Evolutionary conservation across 2,113 vertebrate species (phyloP).

Genomic region (Antigone vipio): DNA sequence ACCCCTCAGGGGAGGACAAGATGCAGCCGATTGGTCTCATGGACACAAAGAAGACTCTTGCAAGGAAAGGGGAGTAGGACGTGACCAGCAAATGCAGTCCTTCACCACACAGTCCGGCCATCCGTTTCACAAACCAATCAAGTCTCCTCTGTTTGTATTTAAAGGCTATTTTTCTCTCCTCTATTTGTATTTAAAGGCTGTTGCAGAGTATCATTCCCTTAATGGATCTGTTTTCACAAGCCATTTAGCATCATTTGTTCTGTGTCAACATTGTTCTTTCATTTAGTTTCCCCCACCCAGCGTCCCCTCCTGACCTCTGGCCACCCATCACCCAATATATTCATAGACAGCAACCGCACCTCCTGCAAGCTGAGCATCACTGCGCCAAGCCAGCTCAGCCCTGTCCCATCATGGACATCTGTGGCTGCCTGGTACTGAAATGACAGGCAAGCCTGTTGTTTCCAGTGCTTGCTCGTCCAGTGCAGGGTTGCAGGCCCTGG

Average conservation of each 20-base stretch:
- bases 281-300: slow-evolving; percentile 22
- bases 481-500: neutral
- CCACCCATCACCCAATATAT: slow-evolving; percentile 20
- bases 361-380: neutral
- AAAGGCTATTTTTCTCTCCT: slow-evolving; percentile 10
- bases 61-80: neutral
- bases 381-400: neutral
- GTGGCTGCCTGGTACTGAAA: neutral
- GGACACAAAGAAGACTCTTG: neutral
- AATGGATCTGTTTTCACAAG: slow-evolving; percentile 50
- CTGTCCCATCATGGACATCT: neutral
- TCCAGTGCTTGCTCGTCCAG: neutral
- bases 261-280: slow-evolving; percentile 38
- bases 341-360: neutral
- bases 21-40: neutral
- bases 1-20: neutral
- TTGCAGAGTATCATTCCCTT: slow-evolving; percentile 18
- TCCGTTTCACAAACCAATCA: neutral
- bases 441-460: neutral
- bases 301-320: slow-evolving; percentile 2
- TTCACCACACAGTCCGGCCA: neutral
- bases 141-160: slow-evolving; percentile 11
- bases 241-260: slow-evolving; percentile 53
- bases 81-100: neutral
- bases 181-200: slow-evolving; percentile 4